These are phyloP conservation scores for Drosophila lacertosa DNA, from an alignment of 1,140 invertebrate species.

Conservation along the genomic window DNA sequence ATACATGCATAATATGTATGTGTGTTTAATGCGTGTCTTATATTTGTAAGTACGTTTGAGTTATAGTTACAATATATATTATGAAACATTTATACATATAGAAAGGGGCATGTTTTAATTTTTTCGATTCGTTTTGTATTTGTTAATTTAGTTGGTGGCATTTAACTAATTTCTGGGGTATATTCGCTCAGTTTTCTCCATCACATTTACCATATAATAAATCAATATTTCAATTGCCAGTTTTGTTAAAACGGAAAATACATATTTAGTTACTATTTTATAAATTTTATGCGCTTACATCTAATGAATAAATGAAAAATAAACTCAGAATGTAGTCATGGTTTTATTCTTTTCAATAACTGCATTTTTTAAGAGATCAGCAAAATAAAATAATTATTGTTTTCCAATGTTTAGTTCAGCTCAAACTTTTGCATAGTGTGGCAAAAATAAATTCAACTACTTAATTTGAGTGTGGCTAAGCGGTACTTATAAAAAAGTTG, in stretches of 20 bases:
- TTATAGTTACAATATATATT: background rate
- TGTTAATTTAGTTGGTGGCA: background rate
- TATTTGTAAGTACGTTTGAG: background rate
- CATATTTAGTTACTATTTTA: constrained; percentile 5
- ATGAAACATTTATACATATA: constrained; percentile 10
- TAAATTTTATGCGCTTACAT: constrained; percentile 1
- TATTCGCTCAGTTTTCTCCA: constrained; percentile 6
- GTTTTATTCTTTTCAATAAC: background rate
- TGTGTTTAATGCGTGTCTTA: background rate
- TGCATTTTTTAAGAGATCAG: constrained; percentile 30
- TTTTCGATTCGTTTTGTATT: background rate
- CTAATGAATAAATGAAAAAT: constrained; percentile 27
- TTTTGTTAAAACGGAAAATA: background rate
- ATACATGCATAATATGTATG: constrained; percentile 1
- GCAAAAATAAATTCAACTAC: background rate
- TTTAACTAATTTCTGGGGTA: background rate
- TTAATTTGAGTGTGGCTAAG: background rate
- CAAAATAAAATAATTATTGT: background rate
- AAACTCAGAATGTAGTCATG: constrained; percentile 13
- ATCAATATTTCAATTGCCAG: constrained; percentile 26
- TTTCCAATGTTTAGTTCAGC: background rate
- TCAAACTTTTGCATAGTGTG: background rate
- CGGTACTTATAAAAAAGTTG: no score
- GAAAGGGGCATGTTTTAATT: background rate
- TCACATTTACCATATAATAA: constrained; percentile 36